Percentiles rank a stretch among this genome's conserved stretches.
These are phyloP conservation scores for Notarius lentiginosus DNA, from an alignment of 2,113 vertebrate species.

Conservation along the genomic window DNA sequence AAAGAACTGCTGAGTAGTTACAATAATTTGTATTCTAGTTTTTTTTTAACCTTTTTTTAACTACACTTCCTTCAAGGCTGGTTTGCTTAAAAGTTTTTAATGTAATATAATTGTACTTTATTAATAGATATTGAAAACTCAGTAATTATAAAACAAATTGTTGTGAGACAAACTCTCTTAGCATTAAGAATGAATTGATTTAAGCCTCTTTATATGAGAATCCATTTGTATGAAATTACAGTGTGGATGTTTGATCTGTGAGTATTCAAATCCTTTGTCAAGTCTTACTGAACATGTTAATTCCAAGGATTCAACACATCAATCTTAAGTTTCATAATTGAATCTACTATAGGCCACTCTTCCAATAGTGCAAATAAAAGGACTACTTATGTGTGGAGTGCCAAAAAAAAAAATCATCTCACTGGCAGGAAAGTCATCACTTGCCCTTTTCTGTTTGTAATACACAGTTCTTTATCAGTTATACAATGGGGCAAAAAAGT, in stretches of 20 bases:
- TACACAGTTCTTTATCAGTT: background rate
- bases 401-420: background rate
- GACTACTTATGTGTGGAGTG: too few species aligned
- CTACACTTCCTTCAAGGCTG: background rate
- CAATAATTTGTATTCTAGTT: background rate
- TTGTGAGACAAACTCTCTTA: background rate
- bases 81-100: background rate
- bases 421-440: background rate
- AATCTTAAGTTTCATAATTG: background rate
- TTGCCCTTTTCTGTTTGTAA: background rate
- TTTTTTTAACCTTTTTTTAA: background rate
- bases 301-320: background rate
- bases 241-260: constrained; percentile 21
- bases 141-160: background rate
- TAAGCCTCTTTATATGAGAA: constrained; percentile 32
- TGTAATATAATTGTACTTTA: background rate
- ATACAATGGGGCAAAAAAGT: too few species aligned
- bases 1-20: background rate
- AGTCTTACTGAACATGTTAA: constrained; percentile 17
- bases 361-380: background rate
- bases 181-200: constrained; percentile 8
- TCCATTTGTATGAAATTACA: constrained; percentile 12
- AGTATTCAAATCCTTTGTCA: constrained; percentile 19
- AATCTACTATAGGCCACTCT: background rate
- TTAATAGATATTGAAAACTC: background rate